A percentile compares a stretch with the other conserved stretches of the same genome.
Conservation (phyloP, 2,113 vertebrate genomes). For the Motacilla tschutschensis region DNA sequence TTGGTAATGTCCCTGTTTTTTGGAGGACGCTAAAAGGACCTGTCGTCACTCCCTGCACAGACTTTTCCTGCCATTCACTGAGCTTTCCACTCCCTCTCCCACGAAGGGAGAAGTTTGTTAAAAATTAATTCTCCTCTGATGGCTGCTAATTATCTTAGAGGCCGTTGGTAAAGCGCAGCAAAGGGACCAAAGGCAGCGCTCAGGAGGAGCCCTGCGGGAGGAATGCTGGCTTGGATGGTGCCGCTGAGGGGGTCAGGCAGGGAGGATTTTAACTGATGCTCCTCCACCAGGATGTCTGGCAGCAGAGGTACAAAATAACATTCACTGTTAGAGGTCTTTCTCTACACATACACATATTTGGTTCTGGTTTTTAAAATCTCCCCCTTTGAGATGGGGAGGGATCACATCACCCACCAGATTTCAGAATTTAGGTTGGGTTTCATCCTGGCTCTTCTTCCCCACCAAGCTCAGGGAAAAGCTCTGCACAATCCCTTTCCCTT, state of each 20-base stretch:
- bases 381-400: neutral
- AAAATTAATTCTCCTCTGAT: constrained; percentile 21
- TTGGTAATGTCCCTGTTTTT: neutral
- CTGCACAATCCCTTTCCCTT: neutral
- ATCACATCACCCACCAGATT: neutral
- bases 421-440: neutral
- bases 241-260: neutral
- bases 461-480: neutral
- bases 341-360: neutral
- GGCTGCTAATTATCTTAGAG: constrained; percentile 17
- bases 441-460: neutral
- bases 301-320: neutral
- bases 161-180: neutral
- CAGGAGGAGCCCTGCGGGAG: neutral
- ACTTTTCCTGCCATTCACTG: neutral
- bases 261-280: neutral
- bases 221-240: neutral
- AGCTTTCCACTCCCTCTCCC: neutral
- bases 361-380: neutral
- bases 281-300: neutral
- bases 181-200: neutral
- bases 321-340: neutral
- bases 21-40: neutral
- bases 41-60: neutral
- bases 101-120: constrained; percentile 3